Evolutionary conservation across 1,140 invertebrate species (phyloP).

Genomic region (Drosophila arawakana): DNA sequence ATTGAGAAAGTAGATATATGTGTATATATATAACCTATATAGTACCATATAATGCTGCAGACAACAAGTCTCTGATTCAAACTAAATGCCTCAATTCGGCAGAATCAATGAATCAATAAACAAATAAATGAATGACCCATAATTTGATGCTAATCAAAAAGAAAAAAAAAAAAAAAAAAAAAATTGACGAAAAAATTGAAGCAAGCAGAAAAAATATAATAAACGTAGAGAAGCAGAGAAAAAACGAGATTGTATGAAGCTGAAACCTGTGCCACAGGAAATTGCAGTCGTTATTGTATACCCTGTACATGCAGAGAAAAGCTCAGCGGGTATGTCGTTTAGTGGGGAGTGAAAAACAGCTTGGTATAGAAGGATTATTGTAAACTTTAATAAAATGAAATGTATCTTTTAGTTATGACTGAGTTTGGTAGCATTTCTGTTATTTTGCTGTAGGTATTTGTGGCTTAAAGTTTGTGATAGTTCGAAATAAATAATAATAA

Average conservation of each 20-base stretch:
- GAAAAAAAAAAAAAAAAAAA: background rate
- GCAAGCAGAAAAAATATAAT: too few species aligned
- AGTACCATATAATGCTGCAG: background rate
- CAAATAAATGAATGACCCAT: conserved; percentile 42
- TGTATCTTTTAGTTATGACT: too few species aligned
- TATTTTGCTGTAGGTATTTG: too few species aligned
- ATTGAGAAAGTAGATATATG: conserved; percentile 54
- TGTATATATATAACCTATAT: too few species aligned
- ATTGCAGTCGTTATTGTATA: conserved; percentile 52
- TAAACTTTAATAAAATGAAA: too few species aligned
- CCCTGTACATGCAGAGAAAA: background rate
- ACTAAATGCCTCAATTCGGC: conserved; percentile 19
- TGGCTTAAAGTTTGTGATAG: too few species aligned
- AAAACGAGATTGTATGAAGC: conserved; percentile 14
- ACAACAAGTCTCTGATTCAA: background rate
- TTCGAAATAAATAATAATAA: too few species aligned
- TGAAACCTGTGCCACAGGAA: conserved; percentile 52
- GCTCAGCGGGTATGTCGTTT: background rate
- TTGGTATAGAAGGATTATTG: too few species aligned
- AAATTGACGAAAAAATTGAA: background rate
- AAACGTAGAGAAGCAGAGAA: background rate
- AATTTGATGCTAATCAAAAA: conserved; percentile 56
- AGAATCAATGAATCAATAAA: conserved; percentile 22
- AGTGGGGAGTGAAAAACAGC: too few species aligned
- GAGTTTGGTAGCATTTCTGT: too few species aligned